Percentiles rank a stretch among this genome's conserved stretches.
These are phyloP conservation scores for Bos javanicus DNA, from an alignment of 2,113 vertebrate genomes.

Conservation along the genomic window DNA sequence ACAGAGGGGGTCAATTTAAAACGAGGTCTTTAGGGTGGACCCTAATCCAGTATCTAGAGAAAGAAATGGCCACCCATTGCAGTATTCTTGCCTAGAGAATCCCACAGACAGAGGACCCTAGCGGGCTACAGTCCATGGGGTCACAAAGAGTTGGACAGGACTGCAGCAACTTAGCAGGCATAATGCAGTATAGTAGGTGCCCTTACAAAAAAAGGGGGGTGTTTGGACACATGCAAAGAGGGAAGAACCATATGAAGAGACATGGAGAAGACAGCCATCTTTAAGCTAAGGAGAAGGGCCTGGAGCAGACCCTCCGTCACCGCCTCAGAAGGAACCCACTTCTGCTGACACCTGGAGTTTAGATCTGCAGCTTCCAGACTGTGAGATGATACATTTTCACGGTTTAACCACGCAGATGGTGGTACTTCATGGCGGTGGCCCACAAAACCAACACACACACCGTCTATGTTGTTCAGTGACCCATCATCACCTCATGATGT, in stretches of 20 bases:
- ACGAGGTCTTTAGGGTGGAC: rapidly evolving
- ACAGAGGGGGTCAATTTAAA: not conserved
- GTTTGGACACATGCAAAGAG: not conserved
- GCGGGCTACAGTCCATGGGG: not conserved
- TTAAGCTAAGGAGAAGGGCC: too few relatives aligned
- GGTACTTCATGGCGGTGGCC: too few relatives aligned
- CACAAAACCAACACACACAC: not conserved
- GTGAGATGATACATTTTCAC: not conserved
- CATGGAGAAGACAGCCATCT: too few relatives aligned
- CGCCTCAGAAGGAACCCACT: too few relatives aligned
- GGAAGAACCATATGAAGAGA: not conserved
- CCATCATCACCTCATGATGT: too few relatives aligned
- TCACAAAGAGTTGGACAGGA: not conserved
- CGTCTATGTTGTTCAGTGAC: not conserved
- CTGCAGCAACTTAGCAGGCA: not conserved
- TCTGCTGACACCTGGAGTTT: rapidly evolving
- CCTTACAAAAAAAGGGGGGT: not conserved
- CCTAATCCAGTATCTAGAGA: not conserved
- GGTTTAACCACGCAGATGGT: not conserved
- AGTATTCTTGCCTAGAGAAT: not conserved
- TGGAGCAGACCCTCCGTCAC: rapidly evolving
- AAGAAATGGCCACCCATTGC: not conserved
- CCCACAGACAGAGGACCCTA: not conserved
- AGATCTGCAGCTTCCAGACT: too few relatives aligned
- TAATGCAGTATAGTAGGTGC: not conserved